Evolutionary conservation across 2,888 invertebrate species (phyloP), one percentile per base, ranked within the genome.

Genomic region (Eulithis prunata): DNA sequence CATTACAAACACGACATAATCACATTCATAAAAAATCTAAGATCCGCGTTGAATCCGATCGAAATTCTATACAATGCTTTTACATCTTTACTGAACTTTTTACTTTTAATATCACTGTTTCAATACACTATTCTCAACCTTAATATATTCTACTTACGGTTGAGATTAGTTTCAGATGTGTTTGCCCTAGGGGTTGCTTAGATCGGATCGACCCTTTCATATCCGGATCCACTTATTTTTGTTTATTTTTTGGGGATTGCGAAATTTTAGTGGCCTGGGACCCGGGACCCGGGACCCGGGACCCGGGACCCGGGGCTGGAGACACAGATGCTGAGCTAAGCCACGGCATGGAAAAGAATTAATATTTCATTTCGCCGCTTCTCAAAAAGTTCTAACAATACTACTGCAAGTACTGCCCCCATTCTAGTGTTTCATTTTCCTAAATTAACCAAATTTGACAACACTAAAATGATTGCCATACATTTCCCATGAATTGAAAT

Each of bases 201-300:
- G 75, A 79, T 80, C 79, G 74, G 73, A 79, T 83, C 80, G 84
- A 83, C 86, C 86, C 87, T 82, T 83, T 80, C 79, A 79, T 78
- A 81, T 80, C 78, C 82, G 78, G 65, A 76, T 71, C 71, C 71
- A 72, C 76, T 80, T 77, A 80, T 79, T 83, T 78, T 78, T 83
- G 81, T 85, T 81, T 80, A 78, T 80, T 76, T 79, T 76, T 71
- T 71, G 72, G 74, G 78, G 79, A 75, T 78, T 75, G 76, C 77
- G 75, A 78, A 77, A 77, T 79, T 71, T 68, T 68, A 62, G 58
- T 53, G 57, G 46, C 51, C 49, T 57, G 62, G 53, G 62, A 13
- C 57, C 63, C 51, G 14, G 2, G 57, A 43, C 53, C 49, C 56
- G 62, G 53, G 62, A 13, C 57, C 63, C 51, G 14, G 2, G 57